Base-by-base conservation (phyloP, 2,888 invertebrate genomes). In the Cosmorhoe ocellata region DNA sequence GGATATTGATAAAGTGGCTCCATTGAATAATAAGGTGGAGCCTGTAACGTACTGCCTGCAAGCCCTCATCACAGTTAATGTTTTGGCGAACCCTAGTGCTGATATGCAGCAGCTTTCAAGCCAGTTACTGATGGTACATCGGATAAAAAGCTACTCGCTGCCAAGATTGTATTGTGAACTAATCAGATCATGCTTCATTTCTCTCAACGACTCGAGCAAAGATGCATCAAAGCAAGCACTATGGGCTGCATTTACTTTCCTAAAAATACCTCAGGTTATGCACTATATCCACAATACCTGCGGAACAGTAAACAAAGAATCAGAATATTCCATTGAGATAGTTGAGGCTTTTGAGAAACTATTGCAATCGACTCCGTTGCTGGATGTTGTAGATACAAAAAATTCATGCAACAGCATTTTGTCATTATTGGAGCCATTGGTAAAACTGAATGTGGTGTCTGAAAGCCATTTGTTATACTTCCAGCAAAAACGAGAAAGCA, bases 241-340 rank as follows among this genome's bases (percentile, higher is more conserved):
- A 67, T 98, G 98, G 97, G 97, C 97, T 9, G 97, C 98, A 7
- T 98, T 98, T 74, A 96, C 96, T 0, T 98, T 98, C 74, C 91
- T 98, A 6, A 98, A 98, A 90, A 93, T 98, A 41, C 97, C 97
- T 0, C 94, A 95, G 69, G 93, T 97, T 37, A 91, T 97, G 36
- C 93, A 94, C 49, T 93, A 94, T 58, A 77, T 96, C 34, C 93
- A 94, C 62, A 91, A 91, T 27, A 76, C 91, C 32, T 91, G 91
- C 59, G 90, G 92, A 33, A 91, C 91, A 63, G 73, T 69, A 32
- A 91, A 88, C 31, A 92, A 92, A 63, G 92, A 91, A 55, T 86
- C 90, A 22, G 95, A 96, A 59, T 93, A 92, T 66, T 94, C 94
- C 12, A 91, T 93, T 31, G 96, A 96, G 68, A 92, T 98, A 24